These are phyloP conservation scores for Drosophila lowei DNA, from an alignment of 1,140 invertebrate genomes.

Conservation along the genomic window DNA sequence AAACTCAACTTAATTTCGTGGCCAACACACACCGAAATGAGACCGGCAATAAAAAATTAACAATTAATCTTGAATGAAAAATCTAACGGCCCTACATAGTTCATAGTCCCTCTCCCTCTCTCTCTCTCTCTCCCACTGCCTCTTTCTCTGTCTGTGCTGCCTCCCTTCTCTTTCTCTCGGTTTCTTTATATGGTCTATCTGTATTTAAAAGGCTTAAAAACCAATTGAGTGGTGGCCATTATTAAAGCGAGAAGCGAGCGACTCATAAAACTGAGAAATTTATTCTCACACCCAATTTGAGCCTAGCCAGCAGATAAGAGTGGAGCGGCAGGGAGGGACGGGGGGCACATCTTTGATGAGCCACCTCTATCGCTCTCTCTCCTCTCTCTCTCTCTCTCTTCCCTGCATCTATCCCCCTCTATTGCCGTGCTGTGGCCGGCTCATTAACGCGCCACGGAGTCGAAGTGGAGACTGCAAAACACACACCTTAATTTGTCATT, in stretches of 20 bases:
- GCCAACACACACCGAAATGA: slow-evolving; percentile 51
- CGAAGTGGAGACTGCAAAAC: slow-evolving; percentile 61
- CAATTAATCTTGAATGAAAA: slow-evolving; percentile 79
- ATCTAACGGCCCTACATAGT: slow-evolving; percentile 60
- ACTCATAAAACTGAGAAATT: slow-evolving; percentile 76
- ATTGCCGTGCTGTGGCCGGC: slow-evolving; percentile 18
- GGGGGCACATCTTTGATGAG: slow-evolving; percentile 11
- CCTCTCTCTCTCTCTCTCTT: background rate
- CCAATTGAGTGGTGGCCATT: slow-evolving; percentile 75
- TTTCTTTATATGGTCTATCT: background rate
- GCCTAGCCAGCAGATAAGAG: slow-evolving; percentile 58
- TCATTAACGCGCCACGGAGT: slow-evolving; percentile 66
- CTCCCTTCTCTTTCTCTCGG: background rate
- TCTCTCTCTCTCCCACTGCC: background rate
- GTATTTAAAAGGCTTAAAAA: slow-evolving; percentile 52
- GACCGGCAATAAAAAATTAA: slow-evolving; percentile 73
- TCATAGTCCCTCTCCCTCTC: slow-evolving; percentile 12
- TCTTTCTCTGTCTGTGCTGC: background rate
- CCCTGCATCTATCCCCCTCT: background rate
- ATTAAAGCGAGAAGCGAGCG: slow-evolving; percentile 64
- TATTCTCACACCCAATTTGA: slow-evolving; percentile 81
- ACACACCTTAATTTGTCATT: slow-evolving; percentile 81
- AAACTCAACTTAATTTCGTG: slow-evolving; percentile 77
- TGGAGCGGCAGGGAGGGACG: too few species aligned
- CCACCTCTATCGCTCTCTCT: background rate